Evolutionary conservation across 2,797 vertebrate species (phyloP).

Genomic region (Sebastes nivosus): DNA sequence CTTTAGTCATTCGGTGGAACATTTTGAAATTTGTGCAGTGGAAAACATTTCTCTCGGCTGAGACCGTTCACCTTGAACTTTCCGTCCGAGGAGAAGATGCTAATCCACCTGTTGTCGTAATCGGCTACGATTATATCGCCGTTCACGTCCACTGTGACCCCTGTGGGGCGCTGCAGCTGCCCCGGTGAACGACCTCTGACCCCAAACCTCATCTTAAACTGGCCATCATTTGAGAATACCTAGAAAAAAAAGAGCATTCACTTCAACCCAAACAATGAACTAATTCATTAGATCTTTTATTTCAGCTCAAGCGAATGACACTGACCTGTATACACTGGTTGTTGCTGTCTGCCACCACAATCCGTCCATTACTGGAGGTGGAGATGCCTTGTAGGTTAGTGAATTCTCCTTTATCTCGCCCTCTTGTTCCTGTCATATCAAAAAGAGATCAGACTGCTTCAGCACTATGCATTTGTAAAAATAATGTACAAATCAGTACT

Average conservation of each 20-base stretch:
- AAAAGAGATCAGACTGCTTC: neutral
- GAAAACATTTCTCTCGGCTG: neutral
- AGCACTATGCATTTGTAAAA: neutral
- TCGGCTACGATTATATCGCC: conserved; percentile 96
- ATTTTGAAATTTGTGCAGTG: neutral
- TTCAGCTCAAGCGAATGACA: neutral
- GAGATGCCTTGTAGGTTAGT: conserved; percentile 97
- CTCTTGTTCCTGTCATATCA: conserved; percentile 85
- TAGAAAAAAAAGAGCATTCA: conserved; percentile 24
- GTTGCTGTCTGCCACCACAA: conserved; percentile 97
- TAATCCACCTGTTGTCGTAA: conserved; percentile 98
- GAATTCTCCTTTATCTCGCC: conserved; percentile 95
- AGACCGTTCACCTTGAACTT: conserved; percentile 90
- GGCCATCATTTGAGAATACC: conserved; percentile 96
- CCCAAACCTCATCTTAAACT: conserved; percentile 95
- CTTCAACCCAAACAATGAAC: neutral
- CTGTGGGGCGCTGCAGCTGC: conserved; percentile 95
- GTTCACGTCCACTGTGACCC: conserved; percentile 92
- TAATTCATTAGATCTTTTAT: rapidly evolving
- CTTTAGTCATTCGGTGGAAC: neutral
- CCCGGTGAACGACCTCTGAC: conserved; percentile 94
- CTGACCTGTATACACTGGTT: conserved; percentile 95
- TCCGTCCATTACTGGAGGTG: conserved; percentile 88
- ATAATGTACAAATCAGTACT: neutral
- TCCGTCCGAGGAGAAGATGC: conserved; percentile 95